Evolutionary conservation across 2,113 vertebrate species (phyloP).

Genomic region (Syngnathus typhle): DNA sequence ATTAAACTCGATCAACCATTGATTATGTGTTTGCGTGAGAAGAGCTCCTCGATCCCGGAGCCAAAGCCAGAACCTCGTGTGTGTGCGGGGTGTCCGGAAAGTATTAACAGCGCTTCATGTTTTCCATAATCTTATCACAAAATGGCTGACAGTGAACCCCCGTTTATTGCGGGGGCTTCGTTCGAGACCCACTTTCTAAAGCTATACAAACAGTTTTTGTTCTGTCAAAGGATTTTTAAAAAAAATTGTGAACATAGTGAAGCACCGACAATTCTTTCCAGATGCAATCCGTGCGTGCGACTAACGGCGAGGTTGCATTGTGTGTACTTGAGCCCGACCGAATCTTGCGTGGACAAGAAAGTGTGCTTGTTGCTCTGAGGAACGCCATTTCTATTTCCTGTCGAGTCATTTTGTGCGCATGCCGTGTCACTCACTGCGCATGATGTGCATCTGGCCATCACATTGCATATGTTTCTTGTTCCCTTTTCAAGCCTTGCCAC

Average conservation of each 20-base stretch:
- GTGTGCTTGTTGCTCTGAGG: constrained; percentile 10
- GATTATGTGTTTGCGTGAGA: background rate
- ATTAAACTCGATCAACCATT: constrained; percentile 27
- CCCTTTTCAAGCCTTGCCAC: background rate
- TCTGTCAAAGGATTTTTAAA: too few species aligned
- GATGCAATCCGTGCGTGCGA: constrained; percentile 5
- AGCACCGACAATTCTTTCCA: too few species aligned
- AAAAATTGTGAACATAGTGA: too few species aligned
- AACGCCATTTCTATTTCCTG: background rate
- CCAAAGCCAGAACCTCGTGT: too few species aligned
- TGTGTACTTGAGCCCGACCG: constrained; percentile 29
- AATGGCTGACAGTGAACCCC: too few species aligned
- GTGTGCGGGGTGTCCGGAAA: too few species aligned
- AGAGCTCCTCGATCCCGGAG: too few species aligned
- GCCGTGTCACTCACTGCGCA: constrained; percentile 19
- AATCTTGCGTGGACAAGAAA: constrained; percentile 1
- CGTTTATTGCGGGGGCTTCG: too few species aligned
- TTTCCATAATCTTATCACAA: too few species aligned
- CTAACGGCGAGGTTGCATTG: constrained; percentile 59
- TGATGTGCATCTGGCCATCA: background rate
- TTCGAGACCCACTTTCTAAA: too few species aligned
- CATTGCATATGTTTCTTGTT: constrained; percentile 3
- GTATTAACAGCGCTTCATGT: too few species aligned
- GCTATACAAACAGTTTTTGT: too few species aligned
- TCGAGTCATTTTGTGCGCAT: constrained; percentile 34